A percentile compares a stretch with the other conserved stretches of the same genome.
These are phyloP conservation scores for Clanis bilineata DNA, from an alignment of 2,888 invertebrate species.

Conservation along the genomic window DNA sequence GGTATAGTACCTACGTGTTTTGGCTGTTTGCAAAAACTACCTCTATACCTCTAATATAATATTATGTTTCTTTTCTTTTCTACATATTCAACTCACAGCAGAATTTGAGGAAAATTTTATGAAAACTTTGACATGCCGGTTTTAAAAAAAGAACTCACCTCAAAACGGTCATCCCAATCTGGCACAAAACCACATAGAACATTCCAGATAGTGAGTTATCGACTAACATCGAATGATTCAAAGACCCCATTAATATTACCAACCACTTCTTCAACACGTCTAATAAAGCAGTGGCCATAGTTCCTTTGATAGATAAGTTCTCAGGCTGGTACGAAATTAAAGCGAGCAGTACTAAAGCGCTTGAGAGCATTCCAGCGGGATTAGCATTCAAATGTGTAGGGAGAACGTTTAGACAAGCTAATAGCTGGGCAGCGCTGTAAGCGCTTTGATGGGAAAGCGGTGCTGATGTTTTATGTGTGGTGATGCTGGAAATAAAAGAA, in stretches of 20 bases:
- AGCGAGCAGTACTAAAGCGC: constrained; percentile 65
- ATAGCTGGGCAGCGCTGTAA: constrained; percentile 65
- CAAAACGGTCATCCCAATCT: constrained; percentile 56
- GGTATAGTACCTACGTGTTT: too few species aligned
- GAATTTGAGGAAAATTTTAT: not conserved
- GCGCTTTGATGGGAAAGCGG: constrained; percentile 69
- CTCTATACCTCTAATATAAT: too few species aligned
- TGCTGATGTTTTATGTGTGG: constrained; percentile 49
- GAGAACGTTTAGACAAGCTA: constrained; percentile 59
- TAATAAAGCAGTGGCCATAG: constrained; percentile 45
- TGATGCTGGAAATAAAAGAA: constrained; percentile 46
- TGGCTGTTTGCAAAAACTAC: too few species aligned
- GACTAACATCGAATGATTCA: constrained; percentile 59
- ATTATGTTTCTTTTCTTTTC: too few species aligned
- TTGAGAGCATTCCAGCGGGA: constrained; percentile 51
- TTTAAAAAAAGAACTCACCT: constrained; percentile 47
- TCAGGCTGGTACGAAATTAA: constrained; percentile 66
- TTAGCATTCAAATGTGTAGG: constrained; percentile 49
- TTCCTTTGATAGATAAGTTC: constrained; percentile 43
- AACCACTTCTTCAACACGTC: constrained; percentile 64
- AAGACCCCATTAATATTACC: constrained; percentile 45
- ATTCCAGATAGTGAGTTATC: constrained; percentile 48
- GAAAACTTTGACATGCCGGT: too few species aligned
- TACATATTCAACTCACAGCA: too few species aligned
- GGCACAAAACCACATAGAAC: constrained; percentile 59